These are phyloP conservation scores for Melieria picta DNA, from an alignment of 2,888 invertebrate genomes.

Conservation along the genomic window DNA sequence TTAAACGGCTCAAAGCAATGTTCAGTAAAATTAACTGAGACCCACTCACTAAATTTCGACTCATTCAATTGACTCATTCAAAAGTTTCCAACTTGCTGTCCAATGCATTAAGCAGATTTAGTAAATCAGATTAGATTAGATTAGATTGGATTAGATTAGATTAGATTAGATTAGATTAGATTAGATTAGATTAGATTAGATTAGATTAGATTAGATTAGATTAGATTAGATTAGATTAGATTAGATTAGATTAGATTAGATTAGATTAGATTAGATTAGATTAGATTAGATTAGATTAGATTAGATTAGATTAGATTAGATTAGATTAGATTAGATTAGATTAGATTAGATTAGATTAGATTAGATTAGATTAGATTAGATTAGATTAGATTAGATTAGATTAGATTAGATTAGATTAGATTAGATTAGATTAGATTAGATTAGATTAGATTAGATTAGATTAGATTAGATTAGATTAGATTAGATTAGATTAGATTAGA, in stretches of 20 bases:
- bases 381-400: conserved; percentile 18
- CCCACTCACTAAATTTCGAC: too few relatives aligned
- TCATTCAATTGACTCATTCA: too few relatives aligned
- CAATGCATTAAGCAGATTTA: too few relatives aligned
- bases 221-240: conserved; percentile 16
- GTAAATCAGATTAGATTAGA: conserved; percentile 6
- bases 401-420: conserved; percentile 15
- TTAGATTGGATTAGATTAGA: conserved; percentile 5
- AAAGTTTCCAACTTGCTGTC: too few relatives aligned
- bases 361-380: conserved; percentile 13
- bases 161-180: conserved; percentile 8
- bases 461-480: conserved; percentile 10
- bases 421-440: neutral
- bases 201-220: conserved; percentile 10
- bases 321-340: conserved; percentile 14
- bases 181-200: conserved; percentile 16
- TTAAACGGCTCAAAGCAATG: too few relatives aligned
- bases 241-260: conserved; percentile 17
- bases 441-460: conserved; percentile 17
- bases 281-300: conserved; percentile 17
- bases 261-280: conserved; percentile 17
- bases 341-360: conserved; percentile 9
- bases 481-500: conserved; percentile 15
- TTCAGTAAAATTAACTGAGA: too few relatives aligned
- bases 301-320: conserved; percentile 18